Evolutionary conservation across 2,113 vertebrate genomes (phyloP), one percentile per base, ranked within the genome.

Genomic region (Lepus americanus): DNA sequence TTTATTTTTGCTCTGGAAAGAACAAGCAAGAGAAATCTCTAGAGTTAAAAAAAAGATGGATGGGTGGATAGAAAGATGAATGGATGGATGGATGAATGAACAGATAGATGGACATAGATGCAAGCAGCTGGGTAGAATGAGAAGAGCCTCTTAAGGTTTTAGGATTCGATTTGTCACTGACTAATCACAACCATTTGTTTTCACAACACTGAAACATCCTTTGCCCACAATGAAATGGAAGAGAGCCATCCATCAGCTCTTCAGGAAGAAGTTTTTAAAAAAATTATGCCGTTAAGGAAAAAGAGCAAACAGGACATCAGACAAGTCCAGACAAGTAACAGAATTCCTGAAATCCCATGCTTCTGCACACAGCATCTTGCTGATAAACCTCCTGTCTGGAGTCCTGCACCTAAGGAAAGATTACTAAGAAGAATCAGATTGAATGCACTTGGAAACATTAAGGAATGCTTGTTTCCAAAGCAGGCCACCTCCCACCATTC

Each of bases 171-270:
- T 31, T 81, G 85, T 20, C 83, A 83, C 59, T 92, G 85, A 87
- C 70, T 89, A 95, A 96, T 89, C 67, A 95, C 25, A 80, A 49
- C 22, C 36, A 10, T 85, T 94, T 93, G 33, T 97, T 97, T 95
- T 94, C 91, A 84, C 82, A 96, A 89, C 78, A 94, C 5, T 64
- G 25, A 78, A 92, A 73, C 33, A 90, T 95, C 36, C 20, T 94
- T 92, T 84, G 78, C 83, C 90, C 80, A 81, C 49, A 92, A 64
- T 39, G 61, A 95, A 69, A 81, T 76, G 39, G 69, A 81, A 95
- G 72, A 87, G 44, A 87, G 87, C 31, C 85, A 89, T 55, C 55
- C 89, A 55, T 76, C 72, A 96, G 33, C 78, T 94, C 84, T 90
- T 92, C 61, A 49, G 27, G 87, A 80, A 95, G 69, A 96, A 90